These are phyloP conservation scores for Fragum fragum DNA, from an alignment of 2,888 invertebrate species.

Conservation along the genomic window DNA sequence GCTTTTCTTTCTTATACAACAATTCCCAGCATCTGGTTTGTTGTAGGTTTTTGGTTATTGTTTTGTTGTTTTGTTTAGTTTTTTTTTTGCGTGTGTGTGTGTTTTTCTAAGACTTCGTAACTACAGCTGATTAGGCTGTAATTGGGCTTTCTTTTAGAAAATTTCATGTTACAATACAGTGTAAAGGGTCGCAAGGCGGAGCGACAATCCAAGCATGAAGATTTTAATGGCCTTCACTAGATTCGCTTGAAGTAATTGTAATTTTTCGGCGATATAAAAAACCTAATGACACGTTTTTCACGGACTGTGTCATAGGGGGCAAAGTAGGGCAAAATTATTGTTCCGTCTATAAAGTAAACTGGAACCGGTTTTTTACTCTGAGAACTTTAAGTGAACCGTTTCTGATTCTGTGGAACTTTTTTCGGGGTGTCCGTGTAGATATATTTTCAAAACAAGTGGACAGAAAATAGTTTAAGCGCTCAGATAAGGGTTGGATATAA, in stretches of 20 bases:
- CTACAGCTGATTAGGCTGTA: too few relatives aligned
- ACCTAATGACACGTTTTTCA: neutral
- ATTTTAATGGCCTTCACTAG: constrained; percentile 25
- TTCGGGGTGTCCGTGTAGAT: neutral
- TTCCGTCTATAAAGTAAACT: neutral
- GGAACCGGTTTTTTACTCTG: neutral
- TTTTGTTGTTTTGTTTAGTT: too few relatives aligned
- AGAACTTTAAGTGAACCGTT: neutral
- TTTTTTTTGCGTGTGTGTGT: too few relatives aligned
- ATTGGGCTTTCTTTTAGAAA: too few relatives aligned
- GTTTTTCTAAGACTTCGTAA: neutral
- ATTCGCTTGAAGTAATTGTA: constrained; percentile 26
- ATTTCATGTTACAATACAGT: too few relatives aligned
- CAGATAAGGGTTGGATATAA: neutral
- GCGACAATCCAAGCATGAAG: constrained; percentile 23
- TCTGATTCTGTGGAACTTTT: neutral
- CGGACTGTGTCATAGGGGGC: neutral
- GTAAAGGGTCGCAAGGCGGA: neutral
- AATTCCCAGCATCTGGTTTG: too few relatives aligned
- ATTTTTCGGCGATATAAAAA: constrained; percentile 16
- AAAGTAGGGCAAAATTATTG: neutral
- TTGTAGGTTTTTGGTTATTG: too few relatives aligned
- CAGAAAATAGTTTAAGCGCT: neutral
- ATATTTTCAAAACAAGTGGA: neutral
- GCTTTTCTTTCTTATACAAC: too few relatives aligned